These are phyloP conservation scores for Drepanosiphum platanoidis DNA, from an alignment of 2,888 invertebrate species.

Conservation along the genomic window DNA sequence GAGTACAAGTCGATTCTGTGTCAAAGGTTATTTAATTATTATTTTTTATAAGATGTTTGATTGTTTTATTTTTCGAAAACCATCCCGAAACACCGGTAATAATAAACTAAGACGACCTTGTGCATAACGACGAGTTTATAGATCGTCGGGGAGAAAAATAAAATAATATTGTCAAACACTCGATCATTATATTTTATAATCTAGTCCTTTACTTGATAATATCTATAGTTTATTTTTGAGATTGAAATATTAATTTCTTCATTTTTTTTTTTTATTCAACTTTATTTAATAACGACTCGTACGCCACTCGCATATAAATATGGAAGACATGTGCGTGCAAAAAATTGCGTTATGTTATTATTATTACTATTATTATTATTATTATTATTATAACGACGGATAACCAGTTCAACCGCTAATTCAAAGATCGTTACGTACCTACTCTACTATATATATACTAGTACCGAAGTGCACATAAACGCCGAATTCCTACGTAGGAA, in stretches of 20 bases:
- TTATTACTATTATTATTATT: neutral
- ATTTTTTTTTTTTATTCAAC: neutral
- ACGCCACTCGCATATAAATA: neutral
- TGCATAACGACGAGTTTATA: neutral
- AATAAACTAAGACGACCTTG: too few species aligned
- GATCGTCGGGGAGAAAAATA: neutral
- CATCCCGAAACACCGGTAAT: too few species aligned
- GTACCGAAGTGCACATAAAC: neutral
- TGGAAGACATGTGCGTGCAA: neutral
- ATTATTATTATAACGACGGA: neutral
- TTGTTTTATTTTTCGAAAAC: too few species aligned
- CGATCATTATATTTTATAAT: neutral
- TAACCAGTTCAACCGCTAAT: constrained; percentile 4
- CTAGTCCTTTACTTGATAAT: neutral
- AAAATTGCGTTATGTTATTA: neutral
- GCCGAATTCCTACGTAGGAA: neutral
- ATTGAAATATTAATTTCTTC: neutral
- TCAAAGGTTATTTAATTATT: too few species aligned
- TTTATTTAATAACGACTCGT: neutral
- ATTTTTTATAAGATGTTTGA: neutral
- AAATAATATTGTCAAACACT: neutral
- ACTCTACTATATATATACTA: too few species aligned
- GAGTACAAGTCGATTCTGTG: too few species aligned
- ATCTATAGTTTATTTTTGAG: neutral
- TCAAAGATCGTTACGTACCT: neutral